A percentile compares a stretch with the other conserved stretches of the same genome.
phyloP scores from a whole-genome alignment of 2,888 invertebrate species.

The Ypsolopha scabrella region DNA sequence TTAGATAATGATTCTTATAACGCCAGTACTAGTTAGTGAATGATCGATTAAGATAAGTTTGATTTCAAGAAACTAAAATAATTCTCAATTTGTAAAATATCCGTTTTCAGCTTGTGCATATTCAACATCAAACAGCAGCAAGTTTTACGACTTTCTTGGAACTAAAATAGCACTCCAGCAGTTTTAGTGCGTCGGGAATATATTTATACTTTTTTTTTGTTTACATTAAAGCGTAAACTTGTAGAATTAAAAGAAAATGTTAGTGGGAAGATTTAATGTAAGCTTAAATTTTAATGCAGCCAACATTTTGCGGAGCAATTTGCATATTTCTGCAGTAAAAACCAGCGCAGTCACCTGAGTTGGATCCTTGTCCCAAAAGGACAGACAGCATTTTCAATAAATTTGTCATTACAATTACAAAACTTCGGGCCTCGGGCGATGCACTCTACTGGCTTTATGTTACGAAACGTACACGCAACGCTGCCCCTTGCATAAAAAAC shows the following conservation, averaged over 20 bases:
- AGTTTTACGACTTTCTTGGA: not conserved
- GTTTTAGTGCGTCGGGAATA: not conserved
- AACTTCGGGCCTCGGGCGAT: constrained; percentile 12
- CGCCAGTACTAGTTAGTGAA: too few relatives aligned
- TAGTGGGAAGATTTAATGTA: not conserved
- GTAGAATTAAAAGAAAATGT: not conserved
- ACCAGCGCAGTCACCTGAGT: not conserved
- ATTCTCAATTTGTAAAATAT: too few relatives aligned
- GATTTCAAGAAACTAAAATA: too few relatives aligned
- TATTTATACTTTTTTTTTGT: not conserved
- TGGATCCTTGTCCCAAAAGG: constrained; percentile 1
- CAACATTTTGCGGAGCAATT: not conserved
- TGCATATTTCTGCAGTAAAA: not conserved
- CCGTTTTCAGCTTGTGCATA: too few relatives aligned
- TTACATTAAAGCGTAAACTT: not conserved
- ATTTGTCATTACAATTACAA: constrained; percentile 26
- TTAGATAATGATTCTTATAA: too few relatives aligned
- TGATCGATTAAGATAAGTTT: too few relatives aligned
- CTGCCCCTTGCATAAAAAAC: constrained; percentile 34
- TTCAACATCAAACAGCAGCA: constrained; percentile 3
- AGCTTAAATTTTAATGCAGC: not conserved
- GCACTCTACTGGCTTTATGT: constrained; percentile 12
- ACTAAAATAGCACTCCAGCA: not conserved
- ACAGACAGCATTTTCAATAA: constrained; percentile 1
- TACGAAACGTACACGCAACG: constrained; percentile 38